Evolutionary conservation across 1,140 invertebrate species (phyloP).

Genomic region (Scaptodrosophila lebanonensis): DNA sequence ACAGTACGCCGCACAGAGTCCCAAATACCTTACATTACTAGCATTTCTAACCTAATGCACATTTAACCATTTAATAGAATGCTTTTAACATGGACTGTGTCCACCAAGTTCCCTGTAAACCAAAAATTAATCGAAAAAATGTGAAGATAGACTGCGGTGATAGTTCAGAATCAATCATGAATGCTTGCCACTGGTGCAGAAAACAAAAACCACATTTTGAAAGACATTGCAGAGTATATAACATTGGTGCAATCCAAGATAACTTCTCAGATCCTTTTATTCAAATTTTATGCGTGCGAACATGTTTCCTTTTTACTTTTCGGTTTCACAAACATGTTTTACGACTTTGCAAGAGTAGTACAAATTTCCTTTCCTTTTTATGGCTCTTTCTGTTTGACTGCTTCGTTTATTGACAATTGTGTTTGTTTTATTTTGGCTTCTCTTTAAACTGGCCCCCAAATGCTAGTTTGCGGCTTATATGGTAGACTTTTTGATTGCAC

Average conservation of each 20-base stretch:
- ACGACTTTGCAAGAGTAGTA: constrained; percentile 43
- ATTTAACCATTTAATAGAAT: no score
- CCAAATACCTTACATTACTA: not conserved
- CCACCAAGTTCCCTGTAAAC: no score
- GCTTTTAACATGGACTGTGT: no score
- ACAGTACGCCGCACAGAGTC: no score
- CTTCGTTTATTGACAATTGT: constrained; percentile 39
- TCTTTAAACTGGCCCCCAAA: constrained; percentile 47
- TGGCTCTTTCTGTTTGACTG: constrained; percentile 6
- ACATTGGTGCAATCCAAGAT: no score
- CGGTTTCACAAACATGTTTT: constrained; percentile 36
- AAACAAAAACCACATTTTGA: no score
- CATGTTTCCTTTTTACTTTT: not conserved
- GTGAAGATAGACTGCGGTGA: no score
- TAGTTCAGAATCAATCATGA: no score
- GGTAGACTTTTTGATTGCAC: constrained; percentile 35
- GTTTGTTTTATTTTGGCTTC: not conserved
- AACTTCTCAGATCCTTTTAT: constrained; percentile 7
- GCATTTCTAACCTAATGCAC: not conserved
- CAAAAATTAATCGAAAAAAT: no score
- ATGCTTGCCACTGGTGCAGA: no score
- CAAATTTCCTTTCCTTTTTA: constrained; percentile 11
- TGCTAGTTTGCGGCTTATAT: constrained; percentile 33
- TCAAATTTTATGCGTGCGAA: constrained; percentile 36
- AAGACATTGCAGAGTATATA: no score